Percentiles rank a stretch among this genome's conserved stretches.
These are phyloP conservation scores for Clusia tigrina DNA, from an alignment of 2,888 invertebrate genomes.

Conservation along the genomic window DNA sequence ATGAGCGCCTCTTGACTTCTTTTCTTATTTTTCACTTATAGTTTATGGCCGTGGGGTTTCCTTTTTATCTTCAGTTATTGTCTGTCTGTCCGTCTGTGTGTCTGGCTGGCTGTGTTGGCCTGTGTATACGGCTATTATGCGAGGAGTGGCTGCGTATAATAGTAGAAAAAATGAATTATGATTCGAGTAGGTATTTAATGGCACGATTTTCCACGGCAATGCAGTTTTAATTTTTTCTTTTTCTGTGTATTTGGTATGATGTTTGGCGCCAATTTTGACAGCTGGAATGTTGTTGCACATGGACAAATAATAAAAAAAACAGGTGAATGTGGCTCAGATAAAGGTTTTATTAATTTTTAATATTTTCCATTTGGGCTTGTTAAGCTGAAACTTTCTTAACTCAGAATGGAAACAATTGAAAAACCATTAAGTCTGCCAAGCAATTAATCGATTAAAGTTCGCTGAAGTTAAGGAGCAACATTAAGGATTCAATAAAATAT, in stretches of 20 bases:
- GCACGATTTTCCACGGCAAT: constrained; percentile 41
- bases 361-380: too few species aligned
- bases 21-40: neutral
- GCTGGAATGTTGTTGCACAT: constrained; percentile 45
- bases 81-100: neutral
- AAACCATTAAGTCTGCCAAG: too few species aligned
- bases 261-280: constrained; percentile 57
- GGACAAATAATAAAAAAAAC: neutral
- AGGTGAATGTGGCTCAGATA: neutral
- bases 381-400: neutral
- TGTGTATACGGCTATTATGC: too few species aligned
- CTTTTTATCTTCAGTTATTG: neutral
- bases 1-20: neutral
- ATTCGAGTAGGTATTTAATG: constrained; percentile 55
- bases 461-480: too few species aligned
- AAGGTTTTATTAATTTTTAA: neutral
- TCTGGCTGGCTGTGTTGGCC: neutral
- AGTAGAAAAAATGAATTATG: constrained; percentile 50
- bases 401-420: too few species aligned
- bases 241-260: constrained; percentile 13
- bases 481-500: too few species aligned
- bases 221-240: constrained; percentile 7
- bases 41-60: neutral
- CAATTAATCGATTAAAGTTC: too few species aligned
- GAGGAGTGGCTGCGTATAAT: constrained; percentile 10